Conservation (phyloP, 2,888 invertebrate genomes). For the Aelia acuminata region DNA sequence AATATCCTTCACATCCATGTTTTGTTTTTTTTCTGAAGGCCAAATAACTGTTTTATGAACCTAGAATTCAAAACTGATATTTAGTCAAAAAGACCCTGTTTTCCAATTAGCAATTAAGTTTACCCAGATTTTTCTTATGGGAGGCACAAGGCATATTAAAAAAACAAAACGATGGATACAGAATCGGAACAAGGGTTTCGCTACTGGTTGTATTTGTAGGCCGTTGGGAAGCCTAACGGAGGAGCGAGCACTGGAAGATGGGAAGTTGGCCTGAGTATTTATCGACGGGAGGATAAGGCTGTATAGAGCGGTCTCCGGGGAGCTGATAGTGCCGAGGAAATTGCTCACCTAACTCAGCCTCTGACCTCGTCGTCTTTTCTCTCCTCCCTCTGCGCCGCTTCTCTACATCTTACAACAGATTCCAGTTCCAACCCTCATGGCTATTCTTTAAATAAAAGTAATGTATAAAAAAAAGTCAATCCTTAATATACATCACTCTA, state of each 20-base stretch:
- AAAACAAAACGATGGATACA: background rate
- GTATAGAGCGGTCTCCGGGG: slow-evolving; percentile 44
- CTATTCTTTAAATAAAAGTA: background rate
- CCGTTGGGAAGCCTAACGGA: background rate
- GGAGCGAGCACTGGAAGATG: background rate
- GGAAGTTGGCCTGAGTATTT: slow-evolving; percentile 24
- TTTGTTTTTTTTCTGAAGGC: too few relatives aligned
- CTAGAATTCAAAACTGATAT: too few relatives aligned
- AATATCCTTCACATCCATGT: too few relatives aligned
- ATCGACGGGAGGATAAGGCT: slow-evolving; percentile 34
- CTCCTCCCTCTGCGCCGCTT: slow-evolving; percentile 9
- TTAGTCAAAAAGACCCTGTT: too few relatives aligned
- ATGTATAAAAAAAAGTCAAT: background rate
- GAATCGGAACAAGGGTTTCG: background rate
- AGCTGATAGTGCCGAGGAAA: slow-evolving; percentile 48
- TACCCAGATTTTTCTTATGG: background rate
- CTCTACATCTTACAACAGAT: background rate
- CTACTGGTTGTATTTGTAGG: background rate
- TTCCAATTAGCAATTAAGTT: background rate
- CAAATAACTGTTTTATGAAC: too few relatives aligned
- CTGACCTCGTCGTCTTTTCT: slow-evolving; percentile 27
- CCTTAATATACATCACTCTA: too few relatives aligned
- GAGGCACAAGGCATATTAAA: background rate
- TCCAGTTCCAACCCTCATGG: background rate
- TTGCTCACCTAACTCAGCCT: slow-evolving; percentile 40